Conservation (phyloP, 2,888 invertebrate species). For the Noctua pronuba region DNA sequence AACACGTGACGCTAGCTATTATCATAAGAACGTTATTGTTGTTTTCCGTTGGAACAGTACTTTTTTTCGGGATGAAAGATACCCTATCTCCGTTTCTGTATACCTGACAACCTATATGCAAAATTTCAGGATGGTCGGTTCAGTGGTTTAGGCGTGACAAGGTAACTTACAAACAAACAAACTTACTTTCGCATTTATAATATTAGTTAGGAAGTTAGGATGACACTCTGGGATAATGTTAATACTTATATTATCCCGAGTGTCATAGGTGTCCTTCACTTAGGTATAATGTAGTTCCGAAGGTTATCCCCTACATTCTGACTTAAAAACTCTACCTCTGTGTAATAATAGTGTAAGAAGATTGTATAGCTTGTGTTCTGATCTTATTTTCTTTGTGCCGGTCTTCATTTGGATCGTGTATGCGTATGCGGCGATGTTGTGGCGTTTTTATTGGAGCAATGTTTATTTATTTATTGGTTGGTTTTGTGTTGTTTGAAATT, state of each 20-base stretch:
- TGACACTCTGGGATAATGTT: background rate
- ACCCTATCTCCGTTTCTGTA: no score
- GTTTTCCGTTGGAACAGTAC: no score
- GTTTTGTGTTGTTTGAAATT: constrained; percentile 62
- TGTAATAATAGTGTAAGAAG: background rate
- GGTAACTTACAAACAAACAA: no score
- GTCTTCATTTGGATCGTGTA: constrained; percentile 68
- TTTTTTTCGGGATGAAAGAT: no score
- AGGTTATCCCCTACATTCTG: background rate
- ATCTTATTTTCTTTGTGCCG: background rate
- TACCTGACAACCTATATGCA: no score
- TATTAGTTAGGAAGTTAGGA: no score
- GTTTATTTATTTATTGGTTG: constrained; percentile 60
- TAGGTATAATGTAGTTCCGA: background rate
- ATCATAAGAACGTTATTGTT: no score
- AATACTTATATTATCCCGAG: no score
- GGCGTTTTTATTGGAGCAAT: constrained; percentile 61
- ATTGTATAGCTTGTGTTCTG: constrained; percentile 25
- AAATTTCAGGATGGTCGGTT: no score
- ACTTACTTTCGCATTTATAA: no score
- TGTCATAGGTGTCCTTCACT: background rate
- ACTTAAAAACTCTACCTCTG: background rate
- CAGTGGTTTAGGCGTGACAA: no score
- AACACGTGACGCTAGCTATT: no score
- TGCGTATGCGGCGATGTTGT: constrained; percentile 61